Base-by-base conservation (phyloP, 2,797 vertebrate species). In the Danio choprae region DNA sequence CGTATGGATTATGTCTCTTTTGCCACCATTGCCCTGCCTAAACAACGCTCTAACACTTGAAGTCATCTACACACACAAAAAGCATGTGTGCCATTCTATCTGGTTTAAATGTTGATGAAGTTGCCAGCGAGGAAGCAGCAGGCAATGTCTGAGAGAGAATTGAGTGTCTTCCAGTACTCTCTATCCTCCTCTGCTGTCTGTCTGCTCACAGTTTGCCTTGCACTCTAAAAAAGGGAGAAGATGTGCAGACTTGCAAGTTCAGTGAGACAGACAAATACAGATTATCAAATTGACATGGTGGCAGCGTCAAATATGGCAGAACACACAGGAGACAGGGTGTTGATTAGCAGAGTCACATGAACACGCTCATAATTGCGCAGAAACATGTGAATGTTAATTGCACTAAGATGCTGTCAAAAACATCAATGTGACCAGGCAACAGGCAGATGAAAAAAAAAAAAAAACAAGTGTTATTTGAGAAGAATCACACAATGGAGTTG, bases 21-120 rank as follows among this genome's bases (percentile, higher is more conserved):
- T 84, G 74, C 73, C 22, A 71, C 77, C 84, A 86, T 88, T 43
- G 72, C 82, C 87, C 85, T 87, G 83, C n/a, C 41, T 87, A 90
- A 91, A 90, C 85, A 89, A 71, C 74, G 58, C 86, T 89, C 78
- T 90, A 89, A 90, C 89, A 90, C 90, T 77, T 90, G 83, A 90
- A 83, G 74, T 83, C 41, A 81, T 60, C 71, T 69, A 80, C 81
- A 87, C 48, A 29, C n/a, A 74, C 38, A 51, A 84, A 59, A 6
- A 4, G 6, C 15, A 15, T 59, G 8, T 73, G 55, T 50, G 20
- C 7, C 20, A 22, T 69, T 70, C 6, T 10, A 16, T 12, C 60
- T 50, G n/a, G 20, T 59, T 44, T 55, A 55, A 76, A 77, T 69
- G 64, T 69, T 77, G 43, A 68, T 59, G 22, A 77, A 77, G 22